Evolutionary conservation across 2,797 vertebrate species (phyloP).

Genomic region (Eupleurogrammus muticus): DNA sequence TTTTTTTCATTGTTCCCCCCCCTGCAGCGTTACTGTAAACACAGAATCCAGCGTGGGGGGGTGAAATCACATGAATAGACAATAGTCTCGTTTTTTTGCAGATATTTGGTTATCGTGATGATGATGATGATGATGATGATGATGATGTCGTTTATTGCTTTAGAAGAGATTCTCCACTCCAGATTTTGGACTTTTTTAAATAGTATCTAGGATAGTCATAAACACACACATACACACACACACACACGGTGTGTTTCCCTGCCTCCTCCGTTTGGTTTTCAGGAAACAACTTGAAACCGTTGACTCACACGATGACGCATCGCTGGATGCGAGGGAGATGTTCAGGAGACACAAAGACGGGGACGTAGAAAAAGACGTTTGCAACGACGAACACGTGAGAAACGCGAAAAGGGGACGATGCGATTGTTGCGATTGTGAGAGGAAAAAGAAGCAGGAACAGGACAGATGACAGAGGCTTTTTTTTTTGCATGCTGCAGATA

Average conservation of each 20-base stretch:
- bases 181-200: slow-evolving; percentile 32
- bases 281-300: slow-evolving; percentile 38
- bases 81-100: slow-evolving; percentile 40
- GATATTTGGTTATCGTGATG: slow-evolving; percentile 51
- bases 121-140: too few species aligned
- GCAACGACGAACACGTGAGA: slow-evolving; percentile 56
- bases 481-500: too few species aligned
- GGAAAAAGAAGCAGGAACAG: slow-evolving; percentile 51
- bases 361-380: slow-evolving; percentile 59
- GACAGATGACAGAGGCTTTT: slow-evolving; percentile 60
- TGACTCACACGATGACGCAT: slow-evolving; percentile 27
- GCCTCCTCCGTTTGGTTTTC: slow-evolving; percentile 42
- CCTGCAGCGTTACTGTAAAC: slow-evolving; percentile 50
- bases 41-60: slow-evolving; percentile 16
- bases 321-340: slow-evolving; percentile 46
- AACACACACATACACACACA: too few species aligned
- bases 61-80: slow-evolving; percentile 51
- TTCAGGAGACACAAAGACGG: slow-evolving; percentile 20
- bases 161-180: slow-evolving; percentile 47
- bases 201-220: slow-evolving; percentile 37
- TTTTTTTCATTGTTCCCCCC: slow-evolving; percentile 47
- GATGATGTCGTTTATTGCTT: too few species aligned
- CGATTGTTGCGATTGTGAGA: slow-evolving; percentile 42
- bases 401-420: slow-evolving; percentile 52
- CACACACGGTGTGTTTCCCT: slow-evolving; percentile 30